Evolutionary conservation across 2,797 vertebrate species (phyloP), one percentile per base, ranked within the genome.

Genomic region (Myotis myotis): DNA sequence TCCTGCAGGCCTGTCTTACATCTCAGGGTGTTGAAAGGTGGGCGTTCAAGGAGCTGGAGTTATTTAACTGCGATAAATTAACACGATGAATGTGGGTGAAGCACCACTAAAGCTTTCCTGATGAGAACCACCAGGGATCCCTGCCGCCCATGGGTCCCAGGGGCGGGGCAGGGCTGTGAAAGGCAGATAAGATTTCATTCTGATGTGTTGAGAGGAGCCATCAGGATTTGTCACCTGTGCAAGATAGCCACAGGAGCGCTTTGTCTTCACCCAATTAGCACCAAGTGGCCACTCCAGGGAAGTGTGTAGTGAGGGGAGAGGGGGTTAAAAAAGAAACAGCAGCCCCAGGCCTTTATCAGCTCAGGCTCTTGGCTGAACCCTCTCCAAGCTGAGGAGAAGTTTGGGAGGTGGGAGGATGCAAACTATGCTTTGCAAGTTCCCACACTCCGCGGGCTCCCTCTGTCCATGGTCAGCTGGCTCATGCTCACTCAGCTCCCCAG

Each of bases 131-230:
- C 76, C 96, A 44, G 23, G 51, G 1, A 55, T 79, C 71, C 28
- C 55, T 3, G 5, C 23, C 51, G 41, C 20, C 44, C 57, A 15
- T 8, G 28, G 13, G 57, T 13, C 19, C 33, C 78, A 0, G 2
- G 53, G n/a, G 17, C 9, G 11, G 51, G 38, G 38, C 66, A 60
- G 28, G 36, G 28, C 8, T n/a, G 53, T 70, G 72, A 84, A 68
- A 84, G 88, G 47, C 89, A 97, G 95, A 88, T 97, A 97, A 94
- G 96, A 64, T 81, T 70, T 88, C 30, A 51, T 25, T 22, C 13
- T 68, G 76, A 25, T 41, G 28, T 72, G 66, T 74, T 71, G 49
- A 82, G 82, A 57, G 47, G 44, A 30, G 49, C 22, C 44, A 2
- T 64, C 20, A 23, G 82, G 36, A 1, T 51, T 17, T 71, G 47